A percentile compares a stretch with the other conserved stretches of the same genome.
These are phyloP conservation scores for Cuculus canorus DNA, from an alignment of 2,797 vertebrate genomes.

Conservation along the genomic window DNA sequence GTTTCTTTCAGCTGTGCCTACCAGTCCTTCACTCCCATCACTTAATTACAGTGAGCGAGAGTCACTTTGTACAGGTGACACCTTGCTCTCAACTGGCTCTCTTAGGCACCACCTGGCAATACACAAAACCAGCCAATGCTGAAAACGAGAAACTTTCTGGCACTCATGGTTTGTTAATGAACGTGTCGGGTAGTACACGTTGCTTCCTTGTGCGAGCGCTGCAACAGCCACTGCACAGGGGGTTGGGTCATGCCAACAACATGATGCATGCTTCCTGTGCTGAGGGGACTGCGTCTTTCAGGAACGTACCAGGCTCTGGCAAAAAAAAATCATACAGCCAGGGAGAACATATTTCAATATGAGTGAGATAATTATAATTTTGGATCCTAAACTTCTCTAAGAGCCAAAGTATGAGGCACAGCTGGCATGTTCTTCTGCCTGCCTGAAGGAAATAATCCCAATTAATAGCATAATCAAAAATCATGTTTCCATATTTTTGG, in stretches of 20 bases:
- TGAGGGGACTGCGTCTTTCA: constrained; percentile 33
- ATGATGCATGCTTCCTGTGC: neutral
- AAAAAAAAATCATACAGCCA: constrained; percentile 52
- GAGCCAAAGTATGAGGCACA: constrained; percentile 61
- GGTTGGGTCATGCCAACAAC: neutral
- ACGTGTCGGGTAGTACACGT: neutral
- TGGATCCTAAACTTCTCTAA: constrained; percentile 55
- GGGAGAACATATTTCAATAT: constrained; percentile 57
- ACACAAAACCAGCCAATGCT: neutral
- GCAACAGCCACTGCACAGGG: neutral
- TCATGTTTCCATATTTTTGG: constrained; percentile 34
- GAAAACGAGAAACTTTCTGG: neutral
- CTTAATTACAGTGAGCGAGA: neutral
- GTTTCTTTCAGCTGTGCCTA: neutral
- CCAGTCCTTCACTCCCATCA: neutral
- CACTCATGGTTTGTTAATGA: neutral
- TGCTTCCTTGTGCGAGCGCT: neutral
- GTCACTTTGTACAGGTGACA: neutral
- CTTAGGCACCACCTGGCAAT: neutral
- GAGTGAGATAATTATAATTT: constrained; percentile 71
- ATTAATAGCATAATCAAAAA: constrained; percentile 66
- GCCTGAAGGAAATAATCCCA: constrained; percentile 63
- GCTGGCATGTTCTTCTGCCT: constrained; percentile 59
- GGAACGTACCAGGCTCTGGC: constrained; percentile 38
- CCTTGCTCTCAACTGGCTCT: neutral